A percentile compares a stretch with the other conserved stretches of the same genome.
phyloP scores from a whole-genome alignment of 30 jellyfish, hydroid and myxozoan species.

The Kudoa iwatai region DNA sequence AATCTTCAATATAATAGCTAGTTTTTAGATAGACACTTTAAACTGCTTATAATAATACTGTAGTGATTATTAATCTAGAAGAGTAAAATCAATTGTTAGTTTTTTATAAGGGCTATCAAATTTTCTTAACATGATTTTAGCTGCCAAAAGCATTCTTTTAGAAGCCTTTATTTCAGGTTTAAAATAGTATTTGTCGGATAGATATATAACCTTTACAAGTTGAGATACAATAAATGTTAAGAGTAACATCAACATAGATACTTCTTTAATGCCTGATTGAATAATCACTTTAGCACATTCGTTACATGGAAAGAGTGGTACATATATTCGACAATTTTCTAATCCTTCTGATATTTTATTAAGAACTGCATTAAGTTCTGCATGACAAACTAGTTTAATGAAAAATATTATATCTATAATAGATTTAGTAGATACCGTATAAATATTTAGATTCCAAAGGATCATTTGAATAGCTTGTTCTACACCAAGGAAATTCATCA shows the following conservation, averaged over 20 bases:
- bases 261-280: slow-evolving; percentile 69
- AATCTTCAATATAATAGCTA: too few relatives aligned
- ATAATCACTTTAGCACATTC: slow-evolving; percentile 66
- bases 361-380: slow-evolving; percentile 61
- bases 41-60: too few relatives aligned
- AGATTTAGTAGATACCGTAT: not conserved
- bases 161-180: slow-evolving; percentile 51
- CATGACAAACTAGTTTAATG: slow-evolving; percentile 37
- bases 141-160: slow-evolving; percentile 24
- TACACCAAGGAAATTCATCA: slow-evolving; percentile 59
- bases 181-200: slow-evolving; percentile 29
- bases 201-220: too few relatives aligned
- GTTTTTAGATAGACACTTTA: too few relatives aligned
- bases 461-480: slow-evolving; percentile 14
- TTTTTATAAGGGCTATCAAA: too few relatives aligned
- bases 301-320: slow-evolving; percentile 74
- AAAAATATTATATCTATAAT: not conserved
- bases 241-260: too few relatives aligned
- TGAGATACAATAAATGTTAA: too few relatives aligned
- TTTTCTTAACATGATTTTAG: slow-evolving; percentile 30
- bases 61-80: too few relatives aligned
- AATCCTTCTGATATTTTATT: slow-evolving; percentile 61
- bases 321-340: slow-evolving; percentile 35
- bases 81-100: too few relatives aligned
- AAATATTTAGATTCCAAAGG: not conserved